Percentiles rank a stretch among this genome's conserved stretches.
phyloP scores from a whole-genome alignment of 2,113 vertebrate genomes.

The Clupea harengus region DNA sequence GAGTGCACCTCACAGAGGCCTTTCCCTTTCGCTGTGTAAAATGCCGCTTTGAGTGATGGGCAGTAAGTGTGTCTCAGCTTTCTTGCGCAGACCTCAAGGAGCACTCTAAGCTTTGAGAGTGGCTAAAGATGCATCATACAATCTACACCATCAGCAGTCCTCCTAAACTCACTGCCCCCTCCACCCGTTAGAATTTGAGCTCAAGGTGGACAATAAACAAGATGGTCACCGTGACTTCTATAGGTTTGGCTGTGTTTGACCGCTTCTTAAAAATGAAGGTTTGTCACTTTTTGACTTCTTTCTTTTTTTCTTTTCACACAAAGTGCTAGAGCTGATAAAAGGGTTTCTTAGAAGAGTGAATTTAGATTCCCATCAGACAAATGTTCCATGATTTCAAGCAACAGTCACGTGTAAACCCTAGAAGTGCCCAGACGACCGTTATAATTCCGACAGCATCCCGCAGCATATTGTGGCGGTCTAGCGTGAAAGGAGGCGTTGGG shows the following conservation, averaged over 20 bases:
- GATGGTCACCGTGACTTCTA: background rate
- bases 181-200: too few species aligned
- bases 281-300: too few species aligned
- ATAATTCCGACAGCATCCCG: too few species aligned
- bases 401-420: background rate
- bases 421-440: background rate
- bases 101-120: background rate
- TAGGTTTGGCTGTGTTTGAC: too few species aligned
- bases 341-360: too few species aligned
- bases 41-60: background rate
- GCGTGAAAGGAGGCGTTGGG: too few species aligned
- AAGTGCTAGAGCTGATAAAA: too few species aligned
- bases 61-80: slow-evolving; percentile 1
- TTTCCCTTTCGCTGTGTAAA: background rate
- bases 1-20: background rate
- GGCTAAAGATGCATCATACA: background rate
- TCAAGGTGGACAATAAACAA: background rate
- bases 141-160: background rate
- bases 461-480: too few species aligned
- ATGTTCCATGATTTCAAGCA: background rate
- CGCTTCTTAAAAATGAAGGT: background rate
- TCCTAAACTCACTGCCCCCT: background rate
- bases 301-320: too few species aligned
- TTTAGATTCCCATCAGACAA: background rate
- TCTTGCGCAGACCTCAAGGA: background rate